Evolutionary conservation across 2,113 vertebrate genomes (phyloP).

Genomic region (Montifringilla adamsi): DNA sequence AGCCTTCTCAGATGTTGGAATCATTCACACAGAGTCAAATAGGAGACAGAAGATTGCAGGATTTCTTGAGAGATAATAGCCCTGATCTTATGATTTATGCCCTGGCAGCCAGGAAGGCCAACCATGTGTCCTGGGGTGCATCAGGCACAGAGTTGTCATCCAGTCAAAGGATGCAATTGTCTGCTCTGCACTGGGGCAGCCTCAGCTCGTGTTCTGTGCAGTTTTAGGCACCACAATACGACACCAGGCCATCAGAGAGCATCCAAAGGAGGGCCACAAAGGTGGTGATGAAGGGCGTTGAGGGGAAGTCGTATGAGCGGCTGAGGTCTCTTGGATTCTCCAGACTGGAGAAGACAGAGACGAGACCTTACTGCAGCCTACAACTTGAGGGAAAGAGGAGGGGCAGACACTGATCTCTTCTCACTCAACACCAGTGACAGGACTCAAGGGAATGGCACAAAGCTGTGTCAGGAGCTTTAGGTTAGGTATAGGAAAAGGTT

Average conservation of each 20-base stretch:
- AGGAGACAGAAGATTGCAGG: background rate
- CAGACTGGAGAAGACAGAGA: background rate
- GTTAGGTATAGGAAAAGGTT: background rate
- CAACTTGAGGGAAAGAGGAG: background rate
- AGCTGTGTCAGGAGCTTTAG: background rate
- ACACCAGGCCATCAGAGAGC: background rate
- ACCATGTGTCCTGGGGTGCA: background rate
- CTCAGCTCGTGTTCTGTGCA: background rate
- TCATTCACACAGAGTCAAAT: background rate
- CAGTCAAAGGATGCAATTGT: background rate
- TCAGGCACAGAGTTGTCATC: background rate
- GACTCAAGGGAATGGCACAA: fast-evolving
- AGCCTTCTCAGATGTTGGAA: background rate
- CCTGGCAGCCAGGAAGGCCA: background rate
- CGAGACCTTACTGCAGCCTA: background rate
- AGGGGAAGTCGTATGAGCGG: background rate
- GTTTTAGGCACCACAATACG: background rate
- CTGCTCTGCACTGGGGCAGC: background rate
- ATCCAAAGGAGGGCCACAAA: background rate
- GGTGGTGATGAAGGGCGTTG: background rate
- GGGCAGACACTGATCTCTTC: background rate
- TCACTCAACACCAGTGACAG: background rate
- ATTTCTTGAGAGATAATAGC: background rate
- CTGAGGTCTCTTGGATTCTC: background rate
- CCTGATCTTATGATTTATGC: background rate